phyloP scores from a whole-genome alignment of 2,888 invertebrate species.

The Pristionchus maxplancki region DNA sequence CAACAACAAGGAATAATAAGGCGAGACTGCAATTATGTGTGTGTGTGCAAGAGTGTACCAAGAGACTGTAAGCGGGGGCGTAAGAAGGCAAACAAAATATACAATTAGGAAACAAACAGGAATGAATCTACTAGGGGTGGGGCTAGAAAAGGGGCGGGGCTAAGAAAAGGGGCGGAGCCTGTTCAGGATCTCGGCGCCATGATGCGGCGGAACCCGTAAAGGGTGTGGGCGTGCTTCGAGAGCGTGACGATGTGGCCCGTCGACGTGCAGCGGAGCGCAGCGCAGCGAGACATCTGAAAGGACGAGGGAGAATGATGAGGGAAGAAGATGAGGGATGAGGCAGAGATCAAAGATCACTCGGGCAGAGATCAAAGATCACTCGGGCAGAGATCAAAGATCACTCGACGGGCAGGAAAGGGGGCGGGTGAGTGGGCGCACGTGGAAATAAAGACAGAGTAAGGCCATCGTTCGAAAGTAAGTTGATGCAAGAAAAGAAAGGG shows the following conservation, averaged over 20 bases:
- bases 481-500: background rate
- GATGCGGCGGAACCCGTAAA: conserved; percentile 64
- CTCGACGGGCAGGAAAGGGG: background rate
- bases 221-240: conserved; percentile 73
- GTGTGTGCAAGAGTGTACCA: conserved; percentile 28
- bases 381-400: conserved; percentile 10
- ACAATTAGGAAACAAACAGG: conserved; percentile 32
- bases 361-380: background rate
- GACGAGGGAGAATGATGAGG: background rate
- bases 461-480: background rate
- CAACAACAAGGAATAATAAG: background rate
- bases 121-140: no score
- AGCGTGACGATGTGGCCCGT: conserved; percentile 71
- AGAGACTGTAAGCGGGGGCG: conserved; percentile 23
- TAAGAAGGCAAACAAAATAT: conserved; percentile 20
- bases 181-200: background rate
- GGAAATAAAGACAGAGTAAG: background rate
- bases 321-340: background rate
- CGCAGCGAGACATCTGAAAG: conserved; percentile 73
- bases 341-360: conserved; percentile 14
- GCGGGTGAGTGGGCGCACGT: background rate
- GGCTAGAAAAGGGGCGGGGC: background rate
- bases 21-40: background rate
- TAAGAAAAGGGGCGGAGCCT: background rate
- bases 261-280: conserved; percentile 69